Evolutionary conservation across 2,797 vertebrate species (phyloP).

Genomic region (Cryptoprocta ferox): DNA sequence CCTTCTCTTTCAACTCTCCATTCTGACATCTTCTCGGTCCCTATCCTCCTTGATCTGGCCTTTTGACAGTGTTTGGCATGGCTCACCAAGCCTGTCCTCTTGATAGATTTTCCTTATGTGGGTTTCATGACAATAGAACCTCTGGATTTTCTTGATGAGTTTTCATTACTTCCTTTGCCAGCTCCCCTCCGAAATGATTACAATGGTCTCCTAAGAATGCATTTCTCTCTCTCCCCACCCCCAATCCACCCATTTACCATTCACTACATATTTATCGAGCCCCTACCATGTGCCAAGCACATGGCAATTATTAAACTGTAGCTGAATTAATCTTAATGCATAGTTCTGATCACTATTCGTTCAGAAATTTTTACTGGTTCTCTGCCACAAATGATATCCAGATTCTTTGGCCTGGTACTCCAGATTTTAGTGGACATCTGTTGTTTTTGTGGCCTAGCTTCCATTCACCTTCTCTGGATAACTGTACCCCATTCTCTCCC

Average conservation of each 20-base stretch:
- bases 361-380: slow-evolving; percentile 57
- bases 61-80: background rate
- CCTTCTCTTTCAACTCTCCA: background rate
- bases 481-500: background rate
- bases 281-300: slow-evolving; percentile 12
- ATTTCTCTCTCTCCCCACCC: background rate
- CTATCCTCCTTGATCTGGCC: background rate
- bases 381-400: slow-evolving; percentile 29
- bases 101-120: background rate
- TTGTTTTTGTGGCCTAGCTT: background rate
- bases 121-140: background rate
- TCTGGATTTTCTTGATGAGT: slow-evolving; percentile 31
- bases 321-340: slow-evolving; percentile 55
- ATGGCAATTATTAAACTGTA: slow-evolving; percentile 57
- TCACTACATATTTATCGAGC: background rate
- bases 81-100: background rate
- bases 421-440: background rate
- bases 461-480: background rate
- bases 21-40: background rate
- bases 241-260: slow-evolving; percentile 9
- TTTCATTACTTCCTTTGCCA: background rate
- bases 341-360: slow-evolving; percentile 43
- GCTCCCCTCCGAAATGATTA: background rate
- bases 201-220: background rate
- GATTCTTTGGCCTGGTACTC: background rate